phyloP scores from a whole-genome alignment of 2,113 vertebrate genomes.

The Paramormyrops kingsleyae region DNA sequence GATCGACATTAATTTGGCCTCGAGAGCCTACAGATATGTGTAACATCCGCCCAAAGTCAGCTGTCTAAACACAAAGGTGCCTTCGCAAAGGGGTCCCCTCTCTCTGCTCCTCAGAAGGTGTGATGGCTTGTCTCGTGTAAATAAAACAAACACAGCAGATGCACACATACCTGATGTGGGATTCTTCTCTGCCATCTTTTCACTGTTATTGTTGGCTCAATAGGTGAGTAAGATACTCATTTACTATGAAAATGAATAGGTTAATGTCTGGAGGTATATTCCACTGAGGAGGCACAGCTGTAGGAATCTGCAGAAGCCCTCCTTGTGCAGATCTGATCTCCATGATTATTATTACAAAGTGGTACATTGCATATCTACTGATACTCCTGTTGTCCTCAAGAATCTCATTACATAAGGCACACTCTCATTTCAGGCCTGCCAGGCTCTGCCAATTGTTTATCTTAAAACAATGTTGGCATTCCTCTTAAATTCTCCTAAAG shows the following conservation, averaged over 20 bases:
- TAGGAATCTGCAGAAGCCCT: not conserved
- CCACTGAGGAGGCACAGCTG: not conserved
- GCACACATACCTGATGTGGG: not conserved
- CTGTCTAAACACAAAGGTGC: constrained; percentile 14
- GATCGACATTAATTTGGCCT: constrained; percentile 4
- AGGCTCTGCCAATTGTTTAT: not conserved
- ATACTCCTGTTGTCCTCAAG: not conserved
- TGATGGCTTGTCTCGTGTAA: not conserved
- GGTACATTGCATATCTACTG: not conserved
- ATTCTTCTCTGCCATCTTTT: not conserved
- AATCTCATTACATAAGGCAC: constrained; percentile 7
- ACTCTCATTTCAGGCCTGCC: not conserved
- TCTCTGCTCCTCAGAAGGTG: not conserved
- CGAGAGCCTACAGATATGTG: not conserved
- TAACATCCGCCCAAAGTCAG: not conserved
- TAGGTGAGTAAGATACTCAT: not conserved
- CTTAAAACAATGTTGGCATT: constrained; percentile 8
- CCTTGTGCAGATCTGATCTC: not conserved
- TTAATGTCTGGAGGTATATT: not conserved
- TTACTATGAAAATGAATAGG: not conserved
- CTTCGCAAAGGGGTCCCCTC: not conserved
- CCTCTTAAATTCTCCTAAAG: not conserved
- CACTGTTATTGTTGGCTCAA: not conserved
- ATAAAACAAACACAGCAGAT: not conserved
- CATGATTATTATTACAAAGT: not conserved